These are phyloP conservation scores for Alentia gelatinosa DNA, from an alignment of 2,888 invertebrate genomes.

Conservation along the genomic window DNA sequence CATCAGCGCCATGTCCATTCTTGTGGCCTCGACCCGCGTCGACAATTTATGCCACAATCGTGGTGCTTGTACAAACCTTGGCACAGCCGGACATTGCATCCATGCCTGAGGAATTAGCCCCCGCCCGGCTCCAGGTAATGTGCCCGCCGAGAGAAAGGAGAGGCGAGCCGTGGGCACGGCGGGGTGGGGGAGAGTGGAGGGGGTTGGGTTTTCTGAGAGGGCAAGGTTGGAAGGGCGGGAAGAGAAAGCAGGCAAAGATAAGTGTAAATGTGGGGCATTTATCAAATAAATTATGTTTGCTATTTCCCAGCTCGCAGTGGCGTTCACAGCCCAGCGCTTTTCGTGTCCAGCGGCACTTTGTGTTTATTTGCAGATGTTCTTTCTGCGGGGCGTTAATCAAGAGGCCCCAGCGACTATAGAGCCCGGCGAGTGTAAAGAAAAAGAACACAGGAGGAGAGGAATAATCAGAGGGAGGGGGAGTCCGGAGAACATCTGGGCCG, in stretches of 20 bases:
- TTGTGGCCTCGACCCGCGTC: not conserved
- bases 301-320: slow-evolving; percentile 17
- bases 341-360: slow-evolving; percentile 39
- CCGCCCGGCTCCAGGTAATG: not conserved
- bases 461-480: not conserved
- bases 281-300: slow-evolving; percentile 41
- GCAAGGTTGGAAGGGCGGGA: not conserved
- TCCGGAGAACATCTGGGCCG: slow-evolving; percentile 11
- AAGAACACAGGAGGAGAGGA: not conserved
- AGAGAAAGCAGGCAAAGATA: slow-evolving; percentile 6
- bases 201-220: not conserved
- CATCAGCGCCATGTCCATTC: slow-evolving; percentile 36
- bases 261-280: slow-evolving; percentile 37
- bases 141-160: not conserved
- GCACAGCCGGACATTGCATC: slow-evolving; percentile 20
- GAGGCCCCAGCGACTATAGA: not conserved
- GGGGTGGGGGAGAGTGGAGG: not conserved
- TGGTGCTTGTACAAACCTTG: slow-evolving; percentile 30
- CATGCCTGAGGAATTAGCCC: slow-evolving; percentile 40
- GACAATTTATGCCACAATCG: slow-evolving; percentile 53
- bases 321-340: slow-evolving; percentile 17
- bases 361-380: slow-evolving; percentile 45
- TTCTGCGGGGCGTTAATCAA: not conserved
- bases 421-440: not conserved
- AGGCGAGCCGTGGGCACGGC: not conserved